Evolutionary conservation across 1,140 invertebrate genomes (phyloP).

Genomic region (Rhyzopertha dominica): DNA sequence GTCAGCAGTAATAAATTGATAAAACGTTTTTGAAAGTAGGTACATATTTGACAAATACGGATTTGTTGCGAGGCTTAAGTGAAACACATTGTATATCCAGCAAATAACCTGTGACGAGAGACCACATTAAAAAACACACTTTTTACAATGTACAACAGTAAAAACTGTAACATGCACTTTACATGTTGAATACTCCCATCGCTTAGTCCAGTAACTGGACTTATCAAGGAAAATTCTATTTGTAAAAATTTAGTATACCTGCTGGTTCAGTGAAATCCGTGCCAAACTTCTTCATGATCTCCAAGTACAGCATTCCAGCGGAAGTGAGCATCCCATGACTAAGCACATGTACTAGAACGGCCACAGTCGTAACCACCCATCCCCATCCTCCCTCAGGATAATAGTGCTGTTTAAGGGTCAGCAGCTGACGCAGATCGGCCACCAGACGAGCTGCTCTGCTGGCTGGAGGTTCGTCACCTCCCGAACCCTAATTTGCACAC

Average conservation of each 20-base stretch:
- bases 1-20: too few species aligned
- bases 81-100: too few species aligned
- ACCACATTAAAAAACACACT: too few species aligned
- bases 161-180: too few species aligned
- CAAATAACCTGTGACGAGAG: too few species aligned
- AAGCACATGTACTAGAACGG: conserved; percentile 57
- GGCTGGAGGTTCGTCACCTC: conserved; percentile 35
- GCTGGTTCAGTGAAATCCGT: conserved; percentile 45
- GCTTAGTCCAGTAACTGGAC: too few species aligned
- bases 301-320: conserved; percentile 52
- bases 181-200: too few species aligned
- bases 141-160: too few species aligned
- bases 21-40: too few species aligned
- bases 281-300: conserved; percentile 51
- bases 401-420: conserved; percentile 64
- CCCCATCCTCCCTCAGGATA: conserved; percentile 74
- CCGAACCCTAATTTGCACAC: conserved; percentile 37
- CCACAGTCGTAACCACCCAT: conserved; percentile 59
- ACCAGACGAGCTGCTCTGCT: conserved; percentile 44
- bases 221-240: too few species aligned
- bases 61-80: too few species aligned
- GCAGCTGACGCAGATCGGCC: conserved; percentile 52
- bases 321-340: conserved; percentile 59
- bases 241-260: conserved; percentile 47
- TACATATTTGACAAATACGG: too few species aligned